A percentile compares a stretch with the other conserved stretches of the same genome.
These are phyloP conservation scores for Drosophila oshimai DNA, from an alignment of 1,140 invertebrate species.

Conservation along the genomic window DNA sequence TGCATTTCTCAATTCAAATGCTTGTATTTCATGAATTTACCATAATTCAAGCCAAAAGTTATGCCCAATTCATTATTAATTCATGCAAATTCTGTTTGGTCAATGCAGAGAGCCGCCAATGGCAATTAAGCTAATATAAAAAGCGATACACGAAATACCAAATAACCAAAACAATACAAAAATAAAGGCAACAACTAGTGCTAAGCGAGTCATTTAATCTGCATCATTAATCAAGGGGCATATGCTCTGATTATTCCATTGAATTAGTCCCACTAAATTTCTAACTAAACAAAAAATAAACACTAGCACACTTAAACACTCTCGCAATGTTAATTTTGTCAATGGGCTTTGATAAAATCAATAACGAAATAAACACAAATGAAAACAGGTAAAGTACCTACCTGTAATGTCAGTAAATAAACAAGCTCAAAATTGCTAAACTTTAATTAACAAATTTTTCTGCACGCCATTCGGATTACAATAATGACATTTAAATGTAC, in stretches of 20 bases:
- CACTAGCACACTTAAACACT: background rate
- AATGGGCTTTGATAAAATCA: slow-evolving; percentile 43
- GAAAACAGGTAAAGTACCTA: slow-evolving; percentile 21
- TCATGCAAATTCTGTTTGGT: slow-evolving; percentile 37
- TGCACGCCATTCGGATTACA: slow-evolving; percentile 18
- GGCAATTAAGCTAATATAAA: slow-evolving; percentile 46
- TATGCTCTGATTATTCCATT: slow-evolving; percentile 54
- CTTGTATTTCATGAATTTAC: slow-evolving; percentile 8
- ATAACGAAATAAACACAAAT: slow-evolving; percentile 41
- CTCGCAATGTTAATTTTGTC: slow-evolving; percentile 36
- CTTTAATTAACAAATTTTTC: slow-evolving; percentile 52
- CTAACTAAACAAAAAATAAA: background rate
- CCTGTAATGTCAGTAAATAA: slow-evolving; percentile 54
- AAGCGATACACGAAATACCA: slow-evolving; percentile 39
- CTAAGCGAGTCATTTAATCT: slow-evolving; percentile 57
- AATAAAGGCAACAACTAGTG: slow-evolving; percentile 22
- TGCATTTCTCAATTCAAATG: slow-evolving; percentile 3
- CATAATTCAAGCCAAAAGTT: slow-evolving; percentile 4
- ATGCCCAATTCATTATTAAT: slow-evolving; percentile 43
- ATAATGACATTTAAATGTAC: slow-evolving; percentile 4
- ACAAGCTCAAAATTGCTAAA: slow-evolving; percentile 34
- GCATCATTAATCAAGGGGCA: slow-evolving; percentile 67
- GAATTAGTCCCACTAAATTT: slow-evolving; percentile 49
- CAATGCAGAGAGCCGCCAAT: slow-evolving; percentile 14
- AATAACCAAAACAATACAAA: slow-evolving; percentile 11